Evolutionary conservation across 2,113 vertebrate species (phyloP).

Genomic region (Macquaria ambigua): DNA sequence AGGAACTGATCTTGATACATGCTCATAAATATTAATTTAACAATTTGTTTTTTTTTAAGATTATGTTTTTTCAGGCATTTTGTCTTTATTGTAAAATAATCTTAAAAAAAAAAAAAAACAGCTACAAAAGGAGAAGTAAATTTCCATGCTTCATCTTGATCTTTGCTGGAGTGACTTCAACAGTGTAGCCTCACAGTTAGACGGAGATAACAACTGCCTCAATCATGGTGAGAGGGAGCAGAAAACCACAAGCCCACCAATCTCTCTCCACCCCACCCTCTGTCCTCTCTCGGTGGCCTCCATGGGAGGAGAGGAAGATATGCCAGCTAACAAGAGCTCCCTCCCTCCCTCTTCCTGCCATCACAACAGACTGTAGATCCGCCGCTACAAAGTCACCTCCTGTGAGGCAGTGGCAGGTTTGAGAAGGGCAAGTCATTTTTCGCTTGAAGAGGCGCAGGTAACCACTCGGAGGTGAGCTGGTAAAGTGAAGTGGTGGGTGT

Average conservation of each 20-base stretch:
- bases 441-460: slow-evolving; percentile 41
- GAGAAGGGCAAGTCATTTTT: slow-evolving; percentile 57
- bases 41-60: no score
- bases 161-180: slow-evolving; percentile 45
- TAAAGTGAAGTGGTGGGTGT: slow-evolving; percentile 15
- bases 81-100: no score
- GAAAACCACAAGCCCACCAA: slow-evolving; percentile 21
- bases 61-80: no score
- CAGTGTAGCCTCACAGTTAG: slow-evolving; percentile 26
- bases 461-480: neutral
- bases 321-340: slow-evolving; percentile 5
- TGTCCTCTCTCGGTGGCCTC: slow-evolving; percentile 32
- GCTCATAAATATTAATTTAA: neutral
- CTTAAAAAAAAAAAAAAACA: no score
- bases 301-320: slow-evolving; percentile 22
- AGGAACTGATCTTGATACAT: neutral
- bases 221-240: slow-evolving; percentile 39
- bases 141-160: slow-evolving; percentile 25
- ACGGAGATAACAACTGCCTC: slow-evolving; percentile 38
- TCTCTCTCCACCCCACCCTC: slow-evolving; percentile 21
- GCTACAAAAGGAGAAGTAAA: slow-evolving; percentile 3
- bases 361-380: slow-evolving; percentile 39
- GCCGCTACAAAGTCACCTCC: slow-evolving; percentile 47
- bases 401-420: slow-evolving; percentile 44
- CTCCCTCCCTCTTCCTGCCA: neutral